Evolutionary conservation across 2,797 vertebrate species (phyloP), one percentile per base, ranked within the genome.

Genomic region (Emys orbicularis): DNA sequence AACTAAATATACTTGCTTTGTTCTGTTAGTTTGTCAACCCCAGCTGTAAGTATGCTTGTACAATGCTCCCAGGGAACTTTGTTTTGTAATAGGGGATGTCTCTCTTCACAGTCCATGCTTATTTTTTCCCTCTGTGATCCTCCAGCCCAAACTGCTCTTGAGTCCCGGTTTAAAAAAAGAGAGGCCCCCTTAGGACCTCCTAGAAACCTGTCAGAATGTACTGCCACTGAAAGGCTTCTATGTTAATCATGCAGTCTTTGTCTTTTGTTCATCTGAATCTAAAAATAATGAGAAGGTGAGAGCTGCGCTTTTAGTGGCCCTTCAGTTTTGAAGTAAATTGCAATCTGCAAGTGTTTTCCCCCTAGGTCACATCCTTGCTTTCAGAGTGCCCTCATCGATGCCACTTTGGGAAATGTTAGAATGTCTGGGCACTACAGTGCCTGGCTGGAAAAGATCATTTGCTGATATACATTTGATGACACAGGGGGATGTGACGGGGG

Each of bases 401-500:
- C 87, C 90, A 50, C 91, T 97, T 92, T 96, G 84, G 83, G 84
- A 94, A 97, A 92, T 89, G 81, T 94, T 88, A 90, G 57, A 82
- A 81, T 1, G 2, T 94, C 81, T 93, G 85, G 8, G 52, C 74
- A 92, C 79, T 83, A 61, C 86, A 68, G 47, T 56, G 15, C 76
- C 95, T 91, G 95, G 83, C 77, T 93, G 81, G 90, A 96, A 96
- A 52, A 76, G 49, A 88, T 95, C 83, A 95, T 91, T 96, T 79
- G 76, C 77, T 90, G 25, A 97, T 94, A 91, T 94, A 47, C 47
- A 84, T 82, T 83, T 87, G 81, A 7, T 49, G 72, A 88, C 79
- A 86, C 82, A 83, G 92, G 94, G 21, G 5, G 90, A 76, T 8
- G 7, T 84, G 53, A 2, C 1, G 2, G 49, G 54, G 37, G 37